These are phyloP conservation scores for Acestrorhynchus altus DNA, from an alignment of 2,797 vertebrate genomes.

Conservation along the genomic window DNA sequence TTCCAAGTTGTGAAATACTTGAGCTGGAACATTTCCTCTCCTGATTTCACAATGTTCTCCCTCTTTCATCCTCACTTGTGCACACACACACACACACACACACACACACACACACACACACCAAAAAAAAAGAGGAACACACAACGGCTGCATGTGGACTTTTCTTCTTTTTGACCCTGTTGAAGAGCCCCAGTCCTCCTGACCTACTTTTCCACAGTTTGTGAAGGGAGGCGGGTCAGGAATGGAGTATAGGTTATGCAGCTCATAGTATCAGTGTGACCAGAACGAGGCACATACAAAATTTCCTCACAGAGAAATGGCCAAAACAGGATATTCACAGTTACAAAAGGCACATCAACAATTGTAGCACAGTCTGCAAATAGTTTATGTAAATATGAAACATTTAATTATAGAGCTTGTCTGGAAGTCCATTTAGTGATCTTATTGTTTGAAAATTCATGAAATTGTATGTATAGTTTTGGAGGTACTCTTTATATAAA, in stretches of 20 bases:
- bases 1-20: conserved; percentile 19
- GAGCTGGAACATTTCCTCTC: neutral
- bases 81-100: neutral
- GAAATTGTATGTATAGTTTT: too few relatives aligned
- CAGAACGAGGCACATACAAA: neutral
- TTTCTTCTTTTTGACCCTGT: conserved; percentile 57
- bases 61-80: neutral
- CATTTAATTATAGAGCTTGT: too few relatives aligned
- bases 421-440: too few relatives aligned
- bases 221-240: neutral
- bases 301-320: neutral
- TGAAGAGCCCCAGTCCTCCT: conserved; percentile 69
- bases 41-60: conserved; percentile 8
- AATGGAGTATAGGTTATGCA: conserved; percentile 17
- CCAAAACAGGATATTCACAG: too few relatives aligned
- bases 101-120: too few relatives aligned
- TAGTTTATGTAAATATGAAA: too few relatives aligned
- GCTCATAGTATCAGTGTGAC: neutral
- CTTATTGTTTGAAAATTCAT: too few relatives aligned
- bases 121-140: conserved; percentile 16
- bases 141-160: conserved; percentile 69
- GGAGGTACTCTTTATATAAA: too few relatives aligned
- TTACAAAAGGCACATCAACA: neutral
- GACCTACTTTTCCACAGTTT: conserved; percentile 72
- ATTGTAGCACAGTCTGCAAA: neutral